A percentile compares a stretch with the other conserved stretches of the same genome.
Conservation (phyloP, 1,140 invertebrate genomes). For the Hypothenemus hampei region DNA sequence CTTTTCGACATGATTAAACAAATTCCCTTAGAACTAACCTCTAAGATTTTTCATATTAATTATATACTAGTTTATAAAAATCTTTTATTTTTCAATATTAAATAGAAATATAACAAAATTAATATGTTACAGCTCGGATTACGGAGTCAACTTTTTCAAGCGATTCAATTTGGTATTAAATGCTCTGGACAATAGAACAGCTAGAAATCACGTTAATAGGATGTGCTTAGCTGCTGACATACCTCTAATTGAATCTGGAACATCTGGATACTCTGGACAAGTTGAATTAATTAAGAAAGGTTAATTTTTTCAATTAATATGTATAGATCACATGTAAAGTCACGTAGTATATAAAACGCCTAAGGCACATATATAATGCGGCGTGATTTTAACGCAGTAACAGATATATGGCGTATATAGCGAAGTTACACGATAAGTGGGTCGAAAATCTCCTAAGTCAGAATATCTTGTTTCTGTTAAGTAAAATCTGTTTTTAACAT, state of each 20-base stretch:
- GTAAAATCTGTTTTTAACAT: too few species aligned
- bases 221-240: constrained; percentile 95
- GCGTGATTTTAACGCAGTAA: too few species aligned
- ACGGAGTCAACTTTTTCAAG: constrained; percentile 88
- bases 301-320: background rate
- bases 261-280: constrained; percentile 93
- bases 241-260: constrained; percentile 94
- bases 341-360: background rate
- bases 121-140: constrained; percentile 81
- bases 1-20: too few species aligned
- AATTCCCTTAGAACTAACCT: constrained; percentile 24
- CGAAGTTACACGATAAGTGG: too few species aligned
- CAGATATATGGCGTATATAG: too few species aligned
- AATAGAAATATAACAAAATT: too few species aligned
- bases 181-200: constrained; percentile 94
- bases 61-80: too few species aligned
- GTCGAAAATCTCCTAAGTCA: too few species aligned
- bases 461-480: too few species aligned
- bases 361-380: too few species aligned
- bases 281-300: constrained; percentile 83
- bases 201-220: constrained; percentile 97
- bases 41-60: too few species aligned
- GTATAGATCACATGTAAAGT: background rate
- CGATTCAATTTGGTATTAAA: constrained; percentile 92
- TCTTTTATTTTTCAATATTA: too few species aligned